A percentile compares a stretch with the other conserved stretches of the same genome.
phyloP scores from a whole-genome alignment of 2,888 invertebrate genomes.

The Diaphora mendica region DNA sequence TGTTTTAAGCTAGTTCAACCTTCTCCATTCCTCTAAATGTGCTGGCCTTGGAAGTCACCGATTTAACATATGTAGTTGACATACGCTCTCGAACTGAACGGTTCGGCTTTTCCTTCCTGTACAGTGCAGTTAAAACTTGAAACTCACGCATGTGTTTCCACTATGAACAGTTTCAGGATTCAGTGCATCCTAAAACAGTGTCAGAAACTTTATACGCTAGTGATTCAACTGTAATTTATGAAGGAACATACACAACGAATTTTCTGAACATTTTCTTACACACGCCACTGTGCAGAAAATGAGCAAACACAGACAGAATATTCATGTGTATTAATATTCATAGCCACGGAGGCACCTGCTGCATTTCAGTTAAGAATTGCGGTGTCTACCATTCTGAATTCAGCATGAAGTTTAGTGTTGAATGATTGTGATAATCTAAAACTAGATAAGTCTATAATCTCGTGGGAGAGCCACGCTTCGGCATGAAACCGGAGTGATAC shows the following conservation, averaged over 20 bases:
- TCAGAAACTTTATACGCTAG: neutral
- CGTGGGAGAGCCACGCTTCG: no score
- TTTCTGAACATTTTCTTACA: constrained; percentile 46
- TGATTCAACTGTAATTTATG: constrained; percentile 8
- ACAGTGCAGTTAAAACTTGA: no score
- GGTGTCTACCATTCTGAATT: constrained; percentile 36
- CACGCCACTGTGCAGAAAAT: constrained; percentile 72
- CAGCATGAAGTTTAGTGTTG: neutral
- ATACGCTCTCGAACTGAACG: no score
- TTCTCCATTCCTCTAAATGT: no score
- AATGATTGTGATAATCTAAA: constrained; percentile 3
- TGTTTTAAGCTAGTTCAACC: no score
- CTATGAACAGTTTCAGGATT: neutral
- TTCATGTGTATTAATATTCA: constrained; percentile 83
- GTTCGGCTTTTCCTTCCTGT: no score
- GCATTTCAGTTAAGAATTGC: constrained; percentile 63
- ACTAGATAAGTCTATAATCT: no score
- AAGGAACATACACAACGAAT: constrained; percentile 6
- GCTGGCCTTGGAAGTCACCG: no score
- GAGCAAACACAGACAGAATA: constrained; percentile 79
- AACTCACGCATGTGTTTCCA: no score
- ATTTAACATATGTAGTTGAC: no score
- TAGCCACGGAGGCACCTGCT: constrained; percentile 70
- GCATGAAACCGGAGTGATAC: no score
- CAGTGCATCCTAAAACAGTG: neutral